Percentiles rank a stretch among this genome's conserved stretches.
Conservation (phyloP, 1,140 invertebrate species). For the Camponotus floridanus region DNA sequence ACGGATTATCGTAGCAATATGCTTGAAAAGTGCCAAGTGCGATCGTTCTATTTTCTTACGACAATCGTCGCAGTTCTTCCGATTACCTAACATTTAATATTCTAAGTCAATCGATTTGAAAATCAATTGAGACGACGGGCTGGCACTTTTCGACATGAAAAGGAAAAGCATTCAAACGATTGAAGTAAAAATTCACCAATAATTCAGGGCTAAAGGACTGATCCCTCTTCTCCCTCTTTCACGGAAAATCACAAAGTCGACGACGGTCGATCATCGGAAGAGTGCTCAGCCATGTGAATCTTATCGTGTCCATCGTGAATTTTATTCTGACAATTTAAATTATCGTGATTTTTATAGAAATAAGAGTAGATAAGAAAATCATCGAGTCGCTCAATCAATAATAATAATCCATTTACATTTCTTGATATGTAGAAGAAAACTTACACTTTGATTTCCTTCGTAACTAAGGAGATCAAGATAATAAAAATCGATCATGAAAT, state of each 20-base stretch:
- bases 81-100: too few species aligned
- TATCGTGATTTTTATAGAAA: slow-evolving; percentile 47
- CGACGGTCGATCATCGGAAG: neutral
- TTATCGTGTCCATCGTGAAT: neutral
- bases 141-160: too few species aligned
- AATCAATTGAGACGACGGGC: too few species aligned
- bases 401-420: too few species aligned
- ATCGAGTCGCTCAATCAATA: slow-evolving; percentile 51
- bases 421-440: too few species aligned
- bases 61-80: too few species aligned
- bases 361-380: slow-evolving; percentile 66
- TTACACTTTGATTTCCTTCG: neutral
- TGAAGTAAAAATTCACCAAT: neutral
- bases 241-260: slow-evolving; percentile 4
- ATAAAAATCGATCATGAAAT: neutral
- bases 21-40: too few species aligned
- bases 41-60: too few species aligned
- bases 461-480: slow-evolving; percentile 12
- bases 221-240: neutral
- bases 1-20: too few species aligned
- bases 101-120: too few species aligned
- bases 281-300: neutral
- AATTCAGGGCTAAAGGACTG: neutral
- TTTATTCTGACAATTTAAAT: slow-evolving; percentile 30
- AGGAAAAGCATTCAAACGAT: too few species aligned